Conservation (phyloP, 2,888 invertebrate genomes). For the Drosophila ezoana region DNA sequence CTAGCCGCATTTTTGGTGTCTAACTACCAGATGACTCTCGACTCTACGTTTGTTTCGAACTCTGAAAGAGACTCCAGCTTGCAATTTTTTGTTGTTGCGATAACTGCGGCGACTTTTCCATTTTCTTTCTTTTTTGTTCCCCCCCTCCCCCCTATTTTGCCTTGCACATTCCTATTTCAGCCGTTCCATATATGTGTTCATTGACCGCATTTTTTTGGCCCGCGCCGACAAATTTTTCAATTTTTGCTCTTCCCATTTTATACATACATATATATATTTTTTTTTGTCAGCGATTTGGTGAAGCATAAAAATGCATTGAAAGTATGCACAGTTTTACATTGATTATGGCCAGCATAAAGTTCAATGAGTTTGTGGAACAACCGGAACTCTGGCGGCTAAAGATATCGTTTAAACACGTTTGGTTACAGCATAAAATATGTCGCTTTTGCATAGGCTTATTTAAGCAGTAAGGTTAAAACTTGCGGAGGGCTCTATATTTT, state of each 20-base stretch:
- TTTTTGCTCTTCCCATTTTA: slow-evolving; percentile 5
- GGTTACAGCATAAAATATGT: not conserved
- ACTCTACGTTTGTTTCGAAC: slow-evolving; percentile 5
- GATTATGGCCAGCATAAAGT: slow-evolving; percentile 69
- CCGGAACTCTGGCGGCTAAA: slow-evolving; percentile 40
- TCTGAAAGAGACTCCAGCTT: slow-evolving; percentile 19
- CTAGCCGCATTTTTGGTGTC: slow-evolving; percentile 15
- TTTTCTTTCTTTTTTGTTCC: slow-evolving; percentile 2
- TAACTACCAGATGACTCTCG: slow-evolving; percentile 16
- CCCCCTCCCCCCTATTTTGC: not conserved
- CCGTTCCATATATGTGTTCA: slow-evolving; percentile 61
- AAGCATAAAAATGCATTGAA: slow-evolving; percentile 63
- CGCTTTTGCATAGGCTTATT: too few relatives aligned
- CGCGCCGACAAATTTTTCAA: slow-evolving; percentile 22
- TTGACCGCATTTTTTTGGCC: slow-evolving; percentile 66
- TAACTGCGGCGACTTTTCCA: slow-evolving; percentile 45
- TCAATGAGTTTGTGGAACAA: slow-evolving; percentile 60
- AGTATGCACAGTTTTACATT: slow-evolving; percentile 60
- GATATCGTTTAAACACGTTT: slow-evolving; percentile 38
- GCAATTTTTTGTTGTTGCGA: slow-evolving; percentile 32
- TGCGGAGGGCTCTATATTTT: too few relatives aligned
- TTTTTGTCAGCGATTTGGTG: slow-evolving; percentile 21
- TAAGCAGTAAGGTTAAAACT: too few relatives aligned
- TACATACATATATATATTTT: not conserved
- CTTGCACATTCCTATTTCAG: slow-evolving; percentile 22